Evolutionary conservation across 2,113 vertebrate genomes (phyloP), one percentile per base, ranked within the genome.

Genomic region (Bubalus kerabau): DNA sequence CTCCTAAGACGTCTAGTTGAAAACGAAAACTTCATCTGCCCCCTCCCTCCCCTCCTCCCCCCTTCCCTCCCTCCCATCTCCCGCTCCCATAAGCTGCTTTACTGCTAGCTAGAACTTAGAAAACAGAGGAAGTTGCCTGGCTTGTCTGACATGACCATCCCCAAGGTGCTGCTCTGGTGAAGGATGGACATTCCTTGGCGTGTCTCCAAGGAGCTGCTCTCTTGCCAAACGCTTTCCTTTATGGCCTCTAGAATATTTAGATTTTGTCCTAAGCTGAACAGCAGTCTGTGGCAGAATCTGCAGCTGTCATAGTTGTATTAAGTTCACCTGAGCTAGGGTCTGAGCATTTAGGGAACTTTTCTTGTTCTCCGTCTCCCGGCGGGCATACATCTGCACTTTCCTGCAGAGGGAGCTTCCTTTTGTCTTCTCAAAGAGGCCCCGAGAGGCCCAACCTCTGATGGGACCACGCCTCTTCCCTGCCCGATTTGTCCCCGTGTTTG

Each of bases 141-240:
- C 26, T 64, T 30, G 4, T 17, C 89, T 28, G 36, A 10, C 21
- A 1, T 2, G 11, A 14, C 50, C 23, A 1, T 59, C 40, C 23
- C 14, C 21, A 17, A 30, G 36, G 46, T 12, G 50, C 92, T 78
- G 23, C 10, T 82, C 36, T 1, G 4, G 7, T 2, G 64, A 36
- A n/a, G n/a, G 30, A 6, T 32, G 3, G 14, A 13, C 23, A 0
- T 9, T 15, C 59, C 7, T 21, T 46, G 19, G 17, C 2, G 0
- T 12, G 3, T 76, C 76, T 76, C 64, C 26, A 1, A 30, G 62
- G 30, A 19, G 12, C 19, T 30, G 30, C 48, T 23, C 0, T 64
- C 30, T 5, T 36, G 26, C 30, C 82, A 32, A 0, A n/a, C 16
- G 26, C 16, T 80, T 78, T 57, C 28, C 43, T 94, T 83, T 50